Conservation (phyloP, 2,113 vertebrate species). For the sheep (Ovis aries) region ARS-UI_Ramb_v3.0 NC_056066.1:39477001-39477500, state of each 20-base stretch:
- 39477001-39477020: background rate
- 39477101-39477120: background rate
- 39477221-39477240: background rate
- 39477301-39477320: background rate
- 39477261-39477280: background rate
- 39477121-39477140: background rate
- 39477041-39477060: background rate
- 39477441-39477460: background rate
- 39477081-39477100: background rate
- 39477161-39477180: background rate
- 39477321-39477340: background rate
- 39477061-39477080: background rate
- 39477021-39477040: background rate
- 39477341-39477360: background rate
- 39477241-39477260: background rate
- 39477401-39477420: background rate
- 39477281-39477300: background rate
- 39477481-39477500: too few relatives aligned
- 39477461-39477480: background rate
- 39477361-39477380: background rate
- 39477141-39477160: background rate
- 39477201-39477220: background rate
- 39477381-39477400: background rate
- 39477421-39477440: background rate
- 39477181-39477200: background rate